These are phyloP conservation scores for Monomorium pharaonis DNA, from an alignment of 1,140 invertebrate species.

Conservation along the genomic window DNA sequence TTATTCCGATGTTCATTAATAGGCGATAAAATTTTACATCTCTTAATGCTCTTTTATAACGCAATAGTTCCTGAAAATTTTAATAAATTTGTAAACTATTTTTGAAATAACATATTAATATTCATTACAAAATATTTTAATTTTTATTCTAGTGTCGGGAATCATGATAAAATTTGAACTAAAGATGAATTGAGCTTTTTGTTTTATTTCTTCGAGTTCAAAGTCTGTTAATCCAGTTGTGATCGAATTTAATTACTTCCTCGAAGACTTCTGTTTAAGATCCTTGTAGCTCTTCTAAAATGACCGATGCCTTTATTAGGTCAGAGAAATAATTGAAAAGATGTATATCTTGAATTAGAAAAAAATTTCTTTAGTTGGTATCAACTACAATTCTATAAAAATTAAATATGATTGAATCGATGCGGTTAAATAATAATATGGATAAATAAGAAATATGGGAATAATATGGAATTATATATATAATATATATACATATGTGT, in stretches of 20 bases:
- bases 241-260: conserved; percentile 74
- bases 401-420: background rate
- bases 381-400: background rate
- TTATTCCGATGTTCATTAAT: conserved; percentile 3
- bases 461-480: too few species aligned
- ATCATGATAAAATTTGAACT: background rate
- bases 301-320: background rate
- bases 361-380: background rate
- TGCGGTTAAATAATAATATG: background rate
- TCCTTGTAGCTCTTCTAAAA: conserved; percentile 75
- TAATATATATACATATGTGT: too few species aligned
- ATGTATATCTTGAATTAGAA: background rate
- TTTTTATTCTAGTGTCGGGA: background rate
- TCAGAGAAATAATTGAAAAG: background rate
- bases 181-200: background rate
- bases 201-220: background rate
- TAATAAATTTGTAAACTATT: background rate
- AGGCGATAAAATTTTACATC: background rate
- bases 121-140: conserved; percentile 13
- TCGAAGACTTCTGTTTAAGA: conserved; percentile 81
- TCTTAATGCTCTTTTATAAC: background rate
- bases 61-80: background rate
- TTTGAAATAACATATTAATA: background rate
- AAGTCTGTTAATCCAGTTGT: conserved; percentile 47
- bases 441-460: too few species aligned